Evolutionary conservation across 1,140 invertebrate genomes (phyloP).

Genomic region (Pseudobourletiella spinata): DNA sequence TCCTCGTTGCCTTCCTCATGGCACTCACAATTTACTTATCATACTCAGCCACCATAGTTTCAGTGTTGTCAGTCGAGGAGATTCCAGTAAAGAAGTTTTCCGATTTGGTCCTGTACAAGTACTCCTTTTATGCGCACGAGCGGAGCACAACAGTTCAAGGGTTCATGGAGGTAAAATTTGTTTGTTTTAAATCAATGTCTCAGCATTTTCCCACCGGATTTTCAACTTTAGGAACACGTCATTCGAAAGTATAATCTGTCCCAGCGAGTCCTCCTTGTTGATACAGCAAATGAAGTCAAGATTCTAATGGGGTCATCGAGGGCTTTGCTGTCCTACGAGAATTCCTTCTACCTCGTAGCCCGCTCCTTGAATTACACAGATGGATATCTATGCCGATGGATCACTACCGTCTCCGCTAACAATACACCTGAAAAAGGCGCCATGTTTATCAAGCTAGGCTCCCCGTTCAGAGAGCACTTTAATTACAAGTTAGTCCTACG

Average conservation of each 20-base stretch:
- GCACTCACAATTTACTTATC: conserved; percentile 7
- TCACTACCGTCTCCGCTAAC: neutral
- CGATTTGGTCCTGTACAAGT: conserved; percentile 7
- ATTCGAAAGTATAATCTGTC: neutral
- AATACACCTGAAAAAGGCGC: neutral
- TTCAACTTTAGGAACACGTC: neutral
- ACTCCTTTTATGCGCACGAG: conserved; percentile 10
- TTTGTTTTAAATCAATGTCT: neutral
- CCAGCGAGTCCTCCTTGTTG: neutral
- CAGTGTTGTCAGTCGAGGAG: conserved; percentile 8
- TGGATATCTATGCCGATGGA: neutral
- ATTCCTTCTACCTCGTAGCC: neutral
- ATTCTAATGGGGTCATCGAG: neutral
- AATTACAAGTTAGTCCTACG: conserved; percentile 4
- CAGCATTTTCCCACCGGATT: neutral
- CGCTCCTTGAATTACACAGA: neutral
- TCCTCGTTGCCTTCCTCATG: neutral
- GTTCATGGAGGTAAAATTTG: neutral
- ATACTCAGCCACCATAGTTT: conserved; percentile 19
- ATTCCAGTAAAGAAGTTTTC: conserved; percentile 16
- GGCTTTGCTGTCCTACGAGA: neutral
- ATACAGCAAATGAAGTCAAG: neutral
- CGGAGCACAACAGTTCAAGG: neutral
- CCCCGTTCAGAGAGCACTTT: neutral
- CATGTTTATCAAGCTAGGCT: neutral